Evolutionary conservation across 2,113 vertebrate genomes (phyloP).

Genomic region (Rhinolophus ferrumequinum): DNA sequence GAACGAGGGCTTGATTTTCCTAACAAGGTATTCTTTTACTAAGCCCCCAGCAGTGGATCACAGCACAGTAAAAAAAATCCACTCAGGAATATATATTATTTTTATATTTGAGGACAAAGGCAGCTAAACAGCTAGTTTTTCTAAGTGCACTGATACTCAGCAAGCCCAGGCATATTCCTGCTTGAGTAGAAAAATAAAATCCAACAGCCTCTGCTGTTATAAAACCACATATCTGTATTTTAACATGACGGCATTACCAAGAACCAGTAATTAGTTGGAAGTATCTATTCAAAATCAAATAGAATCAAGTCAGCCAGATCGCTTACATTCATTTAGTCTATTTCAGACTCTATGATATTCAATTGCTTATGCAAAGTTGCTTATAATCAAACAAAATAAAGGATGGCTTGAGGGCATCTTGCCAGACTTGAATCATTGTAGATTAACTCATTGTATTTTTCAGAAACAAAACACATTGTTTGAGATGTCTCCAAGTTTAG

Average conservation of each 20-base stretch:
- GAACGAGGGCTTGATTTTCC: neutral
- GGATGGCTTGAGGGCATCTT: constrained; percentile 24
- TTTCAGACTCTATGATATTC: constrained; percentile 67
- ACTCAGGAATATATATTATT: neutral
- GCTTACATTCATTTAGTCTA: constrained; percentile 73
- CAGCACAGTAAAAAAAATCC: neutral
- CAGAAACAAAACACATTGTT: constrained; percentile 76
- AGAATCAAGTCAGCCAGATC: constrained; percentile 62
- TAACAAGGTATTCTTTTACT: neutral
- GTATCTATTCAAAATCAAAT: constrained; percentile 70
- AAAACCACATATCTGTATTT: constrained; percentile 38
- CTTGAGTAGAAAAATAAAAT: neutral
- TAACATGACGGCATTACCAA: constrained; percentile 49
- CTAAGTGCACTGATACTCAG: neutral
- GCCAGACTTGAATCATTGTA: constrained; percentile 76
- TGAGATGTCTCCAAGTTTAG: constrained; percentile 73
- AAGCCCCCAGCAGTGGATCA: neutral
- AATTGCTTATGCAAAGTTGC: constrained; percentile 68
- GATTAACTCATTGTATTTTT: constrained; percentile 79
- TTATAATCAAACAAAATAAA: constrained; percentile 52
- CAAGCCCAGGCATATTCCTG: constrained; percentile 39
- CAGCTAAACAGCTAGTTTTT: constrained; percentile 4
- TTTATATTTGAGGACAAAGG: constrained; percentile 50
- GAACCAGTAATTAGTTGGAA: constrained; percentile 69
- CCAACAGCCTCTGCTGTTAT: neutral